Base-by-base conservation (phyloP, 30 jellyfish, hydroid and myxozoan species). In the Catostylus mosaicus region DNA sequence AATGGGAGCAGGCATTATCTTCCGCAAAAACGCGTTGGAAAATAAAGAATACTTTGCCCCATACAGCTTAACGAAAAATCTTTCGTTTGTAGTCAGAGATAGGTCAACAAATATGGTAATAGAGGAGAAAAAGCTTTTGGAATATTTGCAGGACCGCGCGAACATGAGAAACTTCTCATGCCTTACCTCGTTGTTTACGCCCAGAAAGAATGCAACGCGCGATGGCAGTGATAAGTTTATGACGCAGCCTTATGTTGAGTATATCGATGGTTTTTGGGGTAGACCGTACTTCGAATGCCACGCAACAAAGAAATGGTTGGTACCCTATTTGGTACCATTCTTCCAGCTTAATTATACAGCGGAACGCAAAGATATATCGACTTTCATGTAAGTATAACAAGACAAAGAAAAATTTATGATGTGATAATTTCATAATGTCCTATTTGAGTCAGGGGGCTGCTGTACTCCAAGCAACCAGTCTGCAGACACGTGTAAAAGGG, bases 271-370 rank as follows among this genome's bases (percentile, higher is more conserved):
- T 19, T 19, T 72, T 19, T 82, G 93, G 93, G 86, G 84, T n/a
- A 67, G 93, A 59, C 93, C 93, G 16, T 82, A 82, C 32, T 82
- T 82, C 40, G 93, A 82, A 69, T 82, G 93, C 47, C 27, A 29
- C 11, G 18, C 78, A 34, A 32, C 93, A 30, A 56, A 62, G 56
- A 33, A n/a, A 24, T 82, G 93, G 93, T 12, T 82, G 29, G 86
- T 82, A 30, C 75, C 85, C 0, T 82, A 47, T 48, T 72, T 61
- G 65, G 85, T 56, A 2, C 93, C 93, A 20, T 82, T 82, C 38
- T 62, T 82, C 38, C 34, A 36, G 12, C 34, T 82, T 3, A 43
- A 40, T 57, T 67, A 82, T 71, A 43, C 72, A 0, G 72, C 62
- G n/a, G 5, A 31, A 27, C 60, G 57, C 3, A 51, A 31, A 24